phyloP scores from a whole-genome alignment of 2,888 invertebrate species.

The Calameuta idolon region DNA sequence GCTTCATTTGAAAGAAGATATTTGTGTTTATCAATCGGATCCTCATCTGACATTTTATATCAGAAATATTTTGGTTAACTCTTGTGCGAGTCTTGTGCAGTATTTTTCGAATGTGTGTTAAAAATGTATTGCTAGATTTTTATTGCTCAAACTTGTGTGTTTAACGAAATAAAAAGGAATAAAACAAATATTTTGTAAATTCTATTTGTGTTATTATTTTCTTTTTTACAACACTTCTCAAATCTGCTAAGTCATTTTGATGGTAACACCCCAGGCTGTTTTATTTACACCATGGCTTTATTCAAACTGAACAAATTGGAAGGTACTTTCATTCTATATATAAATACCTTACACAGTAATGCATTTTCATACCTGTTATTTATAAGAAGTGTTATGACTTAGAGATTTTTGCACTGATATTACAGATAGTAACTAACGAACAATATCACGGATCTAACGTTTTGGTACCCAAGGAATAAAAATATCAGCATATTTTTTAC shows the following conservation, averaged over 20 bases:
- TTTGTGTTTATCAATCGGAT: conserved; percentile 1
- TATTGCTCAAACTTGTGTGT: conserved; percentile 4
- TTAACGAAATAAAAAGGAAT: background rate
- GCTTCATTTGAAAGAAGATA: conserved; percentile 16
- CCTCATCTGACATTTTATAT: background rate
- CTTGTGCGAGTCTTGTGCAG: conserved; percentile 27
- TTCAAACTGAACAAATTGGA: background rate
- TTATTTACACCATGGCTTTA: background rate
- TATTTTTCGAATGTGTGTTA: conserved; percentile 27
- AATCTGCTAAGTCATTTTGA: background rate
- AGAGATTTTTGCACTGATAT: conserved; percentile 4
- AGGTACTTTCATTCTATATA: conserved; percentile 9
- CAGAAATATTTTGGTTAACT: conserved; percentile 19
- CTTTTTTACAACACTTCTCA: background rate
- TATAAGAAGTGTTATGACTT: background rate
- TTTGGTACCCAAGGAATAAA: conserved; percentile 47
- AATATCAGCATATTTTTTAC: conserved; percentile 43
- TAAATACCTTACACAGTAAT: conserved; percentile 16
- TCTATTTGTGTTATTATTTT: conserved; percentile 33
- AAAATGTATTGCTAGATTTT: conserved; percentile 26
- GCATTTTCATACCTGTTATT: conserved; percentile 10
- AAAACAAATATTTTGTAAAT: conserved; percentile 16
- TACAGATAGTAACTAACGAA: background rate
- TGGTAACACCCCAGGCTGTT: background rate
- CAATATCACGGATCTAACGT: conserved; percentile 40